phyloP scores from a whole-genome alignment of 2,113 vertebrate species.

The Poecile atricapillus region DNA sequence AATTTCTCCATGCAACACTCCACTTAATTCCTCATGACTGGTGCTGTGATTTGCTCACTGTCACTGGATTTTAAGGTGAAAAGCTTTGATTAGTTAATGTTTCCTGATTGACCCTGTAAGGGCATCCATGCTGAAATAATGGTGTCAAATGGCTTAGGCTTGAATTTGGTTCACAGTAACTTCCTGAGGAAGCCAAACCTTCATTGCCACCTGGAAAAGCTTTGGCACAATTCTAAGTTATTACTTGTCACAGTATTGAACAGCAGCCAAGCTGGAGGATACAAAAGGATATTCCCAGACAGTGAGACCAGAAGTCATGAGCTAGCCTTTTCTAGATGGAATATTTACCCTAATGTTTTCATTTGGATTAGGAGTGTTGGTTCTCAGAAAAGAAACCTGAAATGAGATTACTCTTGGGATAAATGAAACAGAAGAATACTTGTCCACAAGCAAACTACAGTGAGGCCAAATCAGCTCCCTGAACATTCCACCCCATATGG shows the following conservation, averaged over 20 bases:
- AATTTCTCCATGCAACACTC: not conserved
- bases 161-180: not conserved
- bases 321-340: not conserved
- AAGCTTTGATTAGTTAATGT: not conserved
- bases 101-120: not conserved
- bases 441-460: not conserved
- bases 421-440: not conserved
- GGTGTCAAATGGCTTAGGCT: not conserved
- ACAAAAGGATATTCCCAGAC: not conserved
- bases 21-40: not conserved
- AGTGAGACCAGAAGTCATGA: not conserved
- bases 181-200: not conserved
- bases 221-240: not conserved
- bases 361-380: not conserved
- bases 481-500: rapidly evolving
- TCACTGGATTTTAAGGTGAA: not conserved
- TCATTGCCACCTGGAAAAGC: not conserved
- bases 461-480: not conserved
- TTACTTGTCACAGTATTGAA: not conserved
- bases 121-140: not conserved
- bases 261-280: not conserved
- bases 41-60: not conserved
- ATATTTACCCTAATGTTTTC: not conserved
- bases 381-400: not conserved
- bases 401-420: not conserved